A percentile compares a stretch with the other conserved stretches of the same genome.
phyloP scores from a whole-genome alignment of 2,888 invertebrate genomes.

The Flexamia atlantica region DNA sequence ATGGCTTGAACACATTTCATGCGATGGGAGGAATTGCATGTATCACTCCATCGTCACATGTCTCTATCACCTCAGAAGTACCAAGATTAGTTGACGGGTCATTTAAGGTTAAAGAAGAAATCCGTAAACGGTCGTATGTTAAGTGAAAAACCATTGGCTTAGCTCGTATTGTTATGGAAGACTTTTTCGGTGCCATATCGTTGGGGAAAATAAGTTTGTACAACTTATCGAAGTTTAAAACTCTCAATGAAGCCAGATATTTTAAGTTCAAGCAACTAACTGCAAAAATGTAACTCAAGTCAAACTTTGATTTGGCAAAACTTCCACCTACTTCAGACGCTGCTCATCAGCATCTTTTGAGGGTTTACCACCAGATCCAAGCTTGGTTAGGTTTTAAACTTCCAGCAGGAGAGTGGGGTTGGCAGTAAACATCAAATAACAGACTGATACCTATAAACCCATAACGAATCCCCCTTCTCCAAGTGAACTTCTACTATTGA shows the following conservation, averaged over 20 bases:
- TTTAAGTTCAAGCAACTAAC: conserved; percentile 36
- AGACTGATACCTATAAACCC: conserved; percentile 15
- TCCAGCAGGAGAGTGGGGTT: conserved; percentile 37
- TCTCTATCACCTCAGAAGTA: not conserved
- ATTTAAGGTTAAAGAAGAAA: not conserved
- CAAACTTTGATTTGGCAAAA: conserved; percentile 41
- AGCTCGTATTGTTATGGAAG: not conserved
- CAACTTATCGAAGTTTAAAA: not conserved
- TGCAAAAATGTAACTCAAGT: conserved; percentile 28
- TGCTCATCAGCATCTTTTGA: too few relatives aligned
- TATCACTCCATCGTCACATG: conserved; percentile 11
- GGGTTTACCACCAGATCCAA: conserved; percentile 66
- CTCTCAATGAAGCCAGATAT: conserved; percentile 28
- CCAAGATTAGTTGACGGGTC: not conserved
- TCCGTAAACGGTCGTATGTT: not conserved
- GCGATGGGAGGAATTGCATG: conserved; percentile 37
- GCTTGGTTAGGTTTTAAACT: conserved; percentile 14
- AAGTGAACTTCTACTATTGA: not conserved
- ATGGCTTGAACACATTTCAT: conserved; percentile 39
- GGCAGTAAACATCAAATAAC: conserved; percentile 33
- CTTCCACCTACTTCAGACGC: conserved; percentile 42
- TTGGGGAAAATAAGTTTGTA: conserved; percentile 13
- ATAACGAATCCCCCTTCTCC: conserved; percentile 10
- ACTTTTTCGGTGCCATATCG: not conserved
- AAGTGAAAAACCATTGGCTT: conserved; percentile 17